Percentiles rank a stretch among this genome's conserved stretches.
These are phyloP conservation scores for Dolomedes plantarius DNA, from an alignment of 2,888 invertebrate species.

Conservation along the genomic window DNA sequence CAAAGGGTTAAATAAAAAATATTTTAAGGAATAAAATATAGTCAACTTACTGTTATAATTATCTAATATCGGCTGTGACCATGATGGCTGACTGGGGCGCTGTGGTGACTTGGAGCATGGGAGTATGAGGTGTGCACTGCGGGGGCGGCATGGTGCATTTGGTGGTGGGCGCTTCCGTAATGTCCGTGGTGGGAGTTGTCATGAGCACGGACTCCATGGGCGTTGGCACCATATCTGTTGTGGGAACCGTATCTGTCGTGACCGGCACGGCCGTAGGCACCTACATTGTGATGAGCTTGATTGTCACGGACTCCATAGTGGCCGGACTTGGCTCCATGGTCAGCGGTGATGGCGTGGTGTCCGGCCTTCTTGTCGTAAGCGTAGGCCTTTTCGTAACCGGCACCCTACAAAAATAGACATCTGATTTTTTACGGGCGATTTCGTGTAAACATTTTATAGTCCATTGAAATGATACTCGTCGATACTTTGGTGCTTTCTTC, in stretches of 20 bases:
- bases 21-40: no score
- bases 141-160: conserved; percentile 57
- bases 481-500: no score
- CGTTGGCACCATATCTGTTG: conserved; percentile 44
- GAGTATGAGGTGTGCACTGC: conserved; percentile 23
- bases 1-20: no score
- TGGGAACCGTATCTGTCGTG: conserved; percentile 63
- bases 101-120: background rate
- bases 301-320: conserved; percentile 49
- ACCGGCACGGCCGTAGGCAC: conserved; percentile 57
- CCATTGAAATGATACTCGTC: no score
- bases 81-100: conserved; percentile 15
- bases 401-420: conserved; percentile 18
- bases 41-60: conserved; percentile 39
- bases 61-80: conserved; percentile 61
- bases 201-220: conserved; percentile 52
- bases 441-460: no score
- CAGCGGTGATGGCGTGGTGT: conserved; percentile 59
- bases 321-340: conserved; percentile 49
- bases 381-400: conserved; percentile 70
- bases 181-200: conserved; percentile 44
- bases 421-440: no score
- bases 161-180: conserved; percentile 48
- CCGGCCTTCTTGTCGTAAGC: conserved; percentile 70
- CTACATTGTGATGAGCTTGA: conserved; percentile 57